Conservation (phyloP, 2,888 invertebrate species). For the Aleiodes testaceus region DNA sequence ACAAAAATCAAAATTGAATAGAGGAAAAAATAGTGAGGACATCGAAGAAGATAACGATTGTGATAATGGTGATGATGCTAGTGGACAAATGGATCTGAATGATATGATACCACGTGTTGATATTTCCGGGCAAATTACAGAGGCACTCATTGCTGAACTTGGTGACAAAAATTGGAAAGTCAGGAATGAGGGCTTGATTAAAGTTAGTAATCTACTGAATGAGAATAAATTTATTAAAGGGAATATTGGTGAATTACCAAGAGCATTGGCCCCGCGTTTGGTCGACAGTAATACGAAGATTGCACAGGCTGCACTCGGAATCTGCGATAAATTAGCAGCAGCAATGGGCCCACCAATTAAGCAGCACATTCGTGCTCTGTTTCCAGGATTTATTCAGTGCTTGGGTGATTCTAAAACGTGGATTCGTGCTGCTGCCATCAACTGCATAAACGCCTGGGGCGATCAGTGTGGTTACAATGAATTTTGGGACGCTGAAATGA, state of each 20-base stretch:
- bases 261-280: slow-evolving; percentile 84
- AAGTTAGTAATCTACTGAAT: slow-evolving; percentile 81
- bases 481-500: slow-evolving; percentile 91
- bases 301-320: slow-evolving; percentile 86
- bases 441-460: slow-evolving; percentile 90
- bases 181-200: slow-evolving; percentile 75
- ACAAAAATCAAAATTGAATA: slow-evolving; percentile 47
- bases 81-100: slow-evolving; percentile 73
- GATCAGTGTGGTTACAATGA: slow-evolving; percentile 87
- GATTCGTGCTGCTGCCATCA: slow-evolving; percentile 85
- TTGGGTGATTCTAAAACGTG: slow-evolving; percentile 83
- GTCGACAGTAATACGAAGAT: slow-evolving; percentile 95
- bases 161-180: slow-evolving; percentile 95
- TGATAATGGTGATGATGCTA: slow-evolving; percentile 73
- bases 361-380: slow-evolving; percentile 84
- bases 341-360: slow-evolving; percentile 90
- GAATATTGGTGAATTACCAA: slow-evolving; percentile 88
- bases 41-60: slow-evolving; percentile 72
- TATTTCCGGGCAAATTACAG: slow-evolving; percentile 88
- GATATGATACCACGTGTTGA: slow-evolving; percentile 87
- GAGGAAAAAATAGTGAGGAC: slow-evolving; percentile 45
- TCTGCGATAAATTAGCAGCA: slow-evolving; percentile 86
- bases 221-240: slow-evolving; percentile 88
- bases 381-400: slow-evolving; percentile 85
- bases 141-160: slow-evolving; percentile 85